A percentile compares a stretch with the other conserved stretches of the same genome.
These are phyloP conservation scores for Gila orcuttii DNA, from an alignment of 2,113 vertebrate genomes.

Conservation along the genomic window DNA sequence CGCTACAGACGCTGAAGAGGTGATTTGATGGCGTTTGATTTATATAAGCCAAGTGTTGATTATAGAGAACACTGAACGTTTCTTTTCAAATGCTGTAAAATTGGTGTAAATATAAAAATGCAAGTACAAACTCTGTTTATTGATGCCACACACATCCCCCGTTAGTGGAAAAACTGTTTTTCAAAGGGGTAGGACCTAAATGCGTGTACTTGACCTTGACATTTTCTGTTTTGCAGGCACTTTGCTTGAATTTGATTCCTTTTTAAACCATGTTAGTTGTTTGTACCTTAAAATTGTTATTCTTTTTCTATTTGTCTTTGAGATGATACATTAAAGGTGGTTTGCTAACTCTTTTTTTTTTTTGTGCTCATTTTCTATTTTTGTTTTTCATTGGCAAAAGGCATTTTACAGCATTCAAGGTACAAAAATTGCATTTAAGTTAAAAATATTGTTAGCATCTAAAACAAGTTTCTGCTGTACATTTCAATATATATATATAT, in stretches of 20 bases:
- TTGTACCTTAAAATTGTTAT: neutral
- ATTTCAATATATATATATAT: neutral
- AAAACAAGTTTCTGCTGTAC: neutral
- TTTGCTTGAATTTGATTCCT: neutral
- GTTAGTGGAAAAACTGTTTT: neutral
- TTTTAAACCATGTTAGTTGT: neutral
- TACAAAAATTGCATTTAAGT: neutral
- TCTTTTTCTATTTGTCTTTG: conserved; percentile 6
- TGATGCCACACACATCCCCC: neutral
- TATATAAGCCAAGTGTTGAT: neutral
- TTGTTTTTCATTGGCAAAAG: neutral
- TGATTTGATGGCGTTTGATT: neutral
- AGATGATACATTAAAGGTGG: conserved; percentile 6
- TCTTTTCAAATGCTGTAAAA: neutral
- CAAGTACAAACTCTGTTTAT: neutral
- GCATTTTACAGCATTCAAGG: neutral
- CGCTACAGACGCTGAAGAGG: conserved; percentile 85
- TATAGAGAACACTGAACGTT: neutral
- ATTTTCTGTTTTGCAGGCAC: neutral
- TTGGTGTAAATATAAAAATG: neutral
- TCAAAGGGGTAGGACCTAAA: neutral
- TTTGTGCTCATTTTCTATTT: neutral
- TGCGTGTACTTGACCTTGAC: neutral
- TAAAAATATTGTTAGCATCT: neutral
- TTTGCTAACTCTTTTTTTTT: neutral